Percentiles rank a stretch among this genome's conserved stretches.
Conservation (phyloP, 2,797 vertebrate genomes). For the Silurus lanzhouensis region DNA sequence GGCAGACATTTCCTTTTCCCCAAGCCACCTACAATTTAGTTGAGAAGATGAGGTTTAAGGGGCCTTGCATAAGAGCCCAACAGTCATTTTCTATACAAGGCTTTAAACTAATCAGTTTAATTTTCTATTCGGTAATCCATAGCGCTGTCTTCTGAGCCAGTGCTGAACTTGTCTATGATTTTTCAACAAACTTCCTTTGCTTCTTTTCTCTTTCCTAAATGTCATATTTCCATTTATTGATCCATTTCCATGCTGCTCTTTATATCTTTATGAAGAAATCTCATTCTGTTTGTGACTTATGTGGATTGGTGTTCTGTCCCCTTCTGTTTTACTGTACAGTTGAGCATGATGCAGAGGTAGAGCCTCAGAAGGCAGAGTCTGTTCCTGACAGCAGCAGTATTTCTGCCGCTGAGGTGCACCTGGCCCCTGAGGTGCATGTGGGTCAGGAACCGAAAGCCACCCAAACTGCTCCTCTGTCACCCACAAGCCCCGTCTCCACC, state of each 20-base stretch:
- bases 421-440: constrained; percentile 30
- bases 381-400: constrained; percentile 58
- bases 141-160: not conserved
- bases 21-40: not conserved
- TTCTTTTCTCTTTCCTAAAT: constrained; percentile 21
- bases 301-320: constrained; percentile 24
- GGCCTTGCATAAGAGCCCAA: not conserved
- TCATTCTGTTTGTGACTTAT: constrained; percentile 19
- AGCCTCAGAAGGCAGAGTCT: constrained; percentile 55
- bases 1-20: not conserved
- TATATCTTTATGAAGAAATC: not conserved
- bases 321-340: constrained; percentile 53
- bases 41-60: not conserved
- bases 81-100: not conserved
- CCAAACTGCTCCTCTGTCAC: constrained; percentile 75
- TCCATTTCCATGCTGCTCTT: constrained; percentile 24
- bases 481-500: constrained; percentile 61
- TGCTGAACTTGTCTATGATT: constrained; percentile 5
- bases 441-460: constrained; percentile 73
- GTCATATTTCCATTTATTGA: constrained; percentile 8
- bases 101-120: not conserved
- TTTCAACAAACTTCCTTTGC: not conserved
- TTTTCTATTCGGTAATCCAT: not conserved
- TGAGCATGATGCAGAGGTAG: constrained; percentile 52
- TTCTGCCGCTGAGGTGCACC: constrained; percentile 58